Evolutionary conservation across 2,113 vertebrate species (phyloP).

Genomic region (Polypterus senegalus): DNA sequence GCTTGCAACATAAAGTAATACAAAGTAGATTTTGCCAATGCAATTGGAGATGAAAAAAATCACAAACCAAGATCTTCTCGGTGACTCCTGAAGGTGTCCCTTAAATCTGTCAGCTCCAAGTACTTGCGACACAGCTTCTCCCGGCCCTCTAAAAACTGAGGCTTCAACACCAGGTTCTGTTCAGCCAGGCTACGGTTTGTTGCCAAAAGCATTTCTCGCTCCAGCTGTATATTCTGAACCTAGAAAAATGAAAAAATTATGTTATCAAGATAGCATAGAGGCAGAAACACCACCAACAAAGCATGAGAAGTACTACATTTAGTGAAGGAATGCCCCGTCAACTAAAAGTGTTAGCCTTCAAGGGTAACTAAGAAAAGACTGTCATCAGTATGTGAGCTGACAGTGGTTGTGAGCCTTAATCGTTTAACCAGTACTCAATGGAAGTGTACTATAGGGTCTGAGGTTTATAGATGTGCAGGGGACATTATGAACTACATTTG

Average conservation of each 20-base stretch:
- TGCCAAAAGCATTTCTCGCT: constrained; percentile 82
- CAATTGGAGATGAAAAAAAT: too few relatives aligned
- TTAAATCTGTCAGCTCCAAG: constrained; percentile 49
- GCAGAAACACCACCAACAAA: too few relatives aligned
- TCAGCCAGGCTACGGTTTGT: constrained; percentile 87
- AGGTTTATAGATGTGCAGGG: too few relatives aligned
- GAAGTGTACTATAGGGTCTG: too few relatives aligned
- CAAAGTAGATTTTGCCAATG: background rate
- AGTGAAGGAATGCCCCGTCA: too few relatives aligned
- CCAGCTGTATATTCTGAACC: constrained; percentile 87
- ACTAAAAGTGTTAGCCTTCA: too few relatives aligned
- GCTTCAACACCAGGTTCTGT: constrained; percentile 74
- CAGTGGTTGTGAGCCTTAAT: too few relatives aligned
- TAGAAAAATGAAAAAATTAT: constrained; percentile 19
- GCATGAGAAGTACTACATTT: too few relatives aligned
- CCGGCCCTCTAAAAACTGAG: constrained; percentile 59
- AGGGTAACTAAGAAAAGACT: too few relatives aligned
- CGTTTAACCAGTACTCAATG: too few relatives aligned
- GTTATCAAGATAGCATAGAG: background rate
- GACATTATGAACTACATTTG: too few relatives aligned
- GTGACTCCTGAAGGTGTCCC: constrained; percentile 38
- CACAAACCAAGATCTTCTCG: constrained; percentile 45
- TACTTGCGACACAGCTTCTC: constrained; percentile 62
- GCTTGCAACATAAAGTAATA: background rate
- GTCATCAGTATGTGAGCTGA: too few relatives aligned